Evolutionary conservation across 2,113 vertebrate genomes (phyloP).

Genomic region (Pagrus major): DNA sequence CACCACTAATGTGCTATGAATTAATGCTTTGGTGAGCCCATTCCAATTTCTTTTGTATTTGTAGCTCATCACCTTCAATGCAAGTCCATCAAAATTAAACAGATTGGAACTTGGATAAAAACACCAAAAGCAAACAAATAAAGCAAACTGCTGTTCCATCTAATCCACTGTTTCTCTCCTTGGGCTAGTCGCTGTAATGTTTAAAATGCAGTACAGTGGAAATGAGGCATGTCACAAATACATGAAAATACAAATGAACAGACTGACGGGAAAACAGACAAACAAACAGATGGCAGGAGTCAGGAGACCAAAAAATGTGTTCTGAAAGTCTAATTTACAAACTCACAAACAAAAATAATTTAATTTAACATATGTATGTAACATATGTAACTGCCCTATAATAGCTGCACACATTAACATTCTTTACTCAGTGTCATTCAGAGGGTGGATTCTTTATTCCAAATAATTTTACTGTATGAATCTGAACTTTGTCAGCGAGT

Average conservation of each 20-base stretch:
- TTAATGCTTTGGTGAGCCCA: not conserved
- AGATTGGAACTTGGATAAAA: not conserved
- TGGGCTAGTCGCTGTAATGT: not conserved
- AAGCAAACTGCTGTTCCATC: constrained; percentile 11
- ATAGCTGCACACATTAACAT: too few species aligned
- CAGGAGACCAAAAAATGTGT: not conserved
- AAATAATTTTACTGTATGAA: too few species aligned
- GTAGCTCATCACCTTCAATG: not conserved
- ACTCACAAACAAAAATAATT: not conserved
- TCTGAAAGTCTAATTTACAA: not conserved
- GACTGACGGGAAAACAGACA: constrained; percentile 7
- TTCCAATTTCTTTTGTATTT: not conserved
- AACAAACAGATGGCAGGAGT: constrained; percentile 19
- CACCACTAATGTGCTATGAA: not conserved
- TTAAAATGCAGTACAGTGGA: not conserved
- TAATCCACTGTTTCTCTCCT: constrained; percentile 2
- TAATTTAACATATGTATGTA: not conserved
- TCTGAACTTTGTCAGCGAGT: too few species aligned
- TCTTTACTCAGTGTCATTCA: too few species aligned
- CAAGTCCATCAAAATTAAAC: not conserved
- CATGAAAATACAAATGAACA: constrained; percentile 10
- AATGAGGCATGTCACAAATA: constrained; percentile 9
- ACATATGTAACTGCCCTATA: too few species aligned
- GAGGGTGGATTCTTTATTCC: too few species aligned
- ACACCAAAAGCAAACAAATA: not conserved